A percentile compares a stretch with the other conserved stretches of the same genome.
These are phyloP conservation scores for Protomyctophum bolini DNA, from an alignment of 2,113 vertebrate genomes.

Conservation along the genomic window DNA sequence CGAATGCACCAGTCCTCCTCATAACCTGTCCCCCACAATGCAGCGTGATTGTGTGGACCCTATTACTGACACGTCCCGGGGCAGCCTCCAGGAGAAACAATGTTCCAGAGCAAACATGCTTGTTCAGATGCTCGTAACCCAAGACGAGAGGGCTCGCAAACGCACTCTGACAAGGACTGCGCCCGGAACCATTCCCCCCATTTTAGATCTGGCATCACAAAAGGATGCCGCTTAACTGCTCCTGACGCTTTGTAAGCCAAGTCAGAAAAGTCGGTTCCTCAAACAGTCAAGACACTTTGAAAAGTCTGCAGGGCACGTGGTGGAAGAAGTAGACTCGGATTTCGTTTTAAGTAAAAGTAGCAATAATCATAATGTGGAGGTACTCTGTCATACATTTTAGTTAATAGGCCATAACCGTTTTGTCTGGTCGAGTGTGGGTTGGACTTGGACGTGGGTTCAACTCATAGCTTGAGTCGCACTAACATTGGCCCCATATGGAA, in stretches of 20 bases:
- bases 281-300: constrained; percentile 40
- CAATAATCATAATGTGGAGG: too few species aligned
- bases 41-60: constrained; percentile 79
- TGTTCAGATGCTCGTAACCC: constrained; percentile 82
- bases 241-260: constrained; percentile 46
- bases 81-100: constrained; percentile 81
- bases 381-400: too few species aligned
- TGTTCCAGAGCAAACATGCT: constrained; percentile 87
- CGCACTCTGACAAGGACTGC: constrained; percentile 85
- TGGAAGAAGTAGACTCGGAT: too few species aligned
- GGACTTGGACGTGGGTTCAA: too few species aligned
- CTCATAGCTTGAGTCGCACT: too few species aligned
- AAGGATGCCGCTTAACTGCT: constrained; percentile 43
- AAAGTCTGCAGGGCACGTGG: constrained; percentile 8
- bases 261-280: constrained; percentile 49
- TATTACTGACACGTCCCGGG: constrained; percentile 84
- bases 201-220: constrained; percentile 22
- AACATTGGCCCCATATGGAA: too few species aligned
- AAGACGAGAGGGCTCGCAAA: constrained; percentile 83
- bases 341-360: too few species aligned
- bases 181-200: constrained; percentile 65
- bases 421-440: too few species aligned
- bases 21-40: constrained; percentile 80
- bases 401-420: too few species aligned
- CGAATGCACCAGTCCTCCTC: constrained; percentile 77